These are phyloP conservation scores for Xestoiulus laeticollis DNA, from an alignment of 2,888 invertebrate species.

Conservation along the genomic window DNA sequence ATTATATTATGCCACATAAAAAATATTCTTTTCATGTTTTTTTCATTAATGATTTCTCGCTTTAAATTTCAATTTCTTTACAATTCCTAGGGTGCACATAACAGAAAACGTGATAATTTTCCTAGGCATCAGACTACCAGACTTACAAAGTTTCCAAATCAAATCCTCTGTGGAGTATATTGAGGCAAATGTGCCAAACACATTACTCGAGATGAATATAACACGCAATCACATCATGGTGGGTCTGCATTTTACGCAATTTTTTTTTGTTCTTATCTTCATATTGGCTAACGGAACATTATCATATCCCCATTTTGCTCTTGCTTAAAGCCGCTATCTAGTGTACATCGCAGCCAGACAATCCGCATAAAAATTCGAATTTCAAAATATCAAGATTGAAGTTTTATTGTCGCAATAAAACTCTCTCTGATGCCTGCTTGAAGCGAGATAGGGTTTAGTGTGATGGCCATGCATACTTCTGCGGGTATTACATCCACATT, in stretches of 20 bases:
- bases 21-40: not conserved
- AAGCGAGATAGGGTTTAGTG: slow-evolving; percentile 5
- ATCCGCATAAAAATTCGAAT: slow-evolving; percentile 19
- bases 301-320: not conserved
- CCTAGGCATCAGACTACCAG: not conserved
- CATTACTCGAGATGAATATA: not conserved
- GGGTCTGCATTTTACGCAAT: not conserved
- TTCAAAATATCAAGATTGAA: slow-evolving; percentile 21
- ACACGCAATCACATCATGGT: not conserved
- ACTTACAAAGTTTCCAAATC: not conserved
- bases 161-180: not conserved
- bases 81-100: not conserved
- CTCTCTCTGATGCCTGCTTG: slow-evolving; percentile 2
- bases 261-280: slow-evolving; percentile 6
- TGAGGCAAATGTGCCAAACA: not conserved
- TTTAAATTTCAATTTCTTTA: not conserved
- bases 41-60: not conserved
- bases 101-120: not conserved
- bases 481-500: not conserved
- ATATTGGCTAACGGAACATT: slow-evolving; percentile 26
- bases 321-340: not conserved
- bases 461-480: not conserved
- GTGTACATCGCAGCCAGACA: not conserved
- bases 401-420: slow-evolving; percentile 3
- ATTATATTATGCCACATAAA: not conserved